Base-by-base conservation (phyloP, 2,113 vertebrate species). In the Corythoichthys haematopterus region DNA sequence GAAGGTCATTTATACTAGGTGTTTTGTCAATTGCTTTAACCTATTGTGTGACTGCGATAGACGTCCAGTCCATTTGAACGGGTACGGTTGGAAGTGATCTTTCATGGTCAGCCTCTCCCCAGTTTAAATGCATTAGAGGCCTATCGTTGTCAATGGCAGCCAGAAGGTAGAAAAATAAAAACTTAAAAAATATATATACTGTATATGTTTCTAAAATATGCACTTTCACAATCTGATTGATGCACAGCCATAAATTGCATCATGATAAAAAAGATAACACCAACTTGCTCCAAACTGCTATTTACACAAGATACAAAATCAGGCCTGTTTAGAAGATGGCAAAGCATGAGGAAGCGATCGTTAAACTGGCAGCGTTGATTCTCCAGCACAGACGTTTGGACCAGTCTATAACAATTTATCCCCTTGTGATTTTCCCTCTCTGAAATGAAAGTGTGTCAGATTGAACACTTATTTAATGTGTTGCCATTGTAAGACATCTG, bases 391-490 rank as follows among this genome's bases (percentile, higher is more conserved):
- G 74, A 62, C 63, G 55, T 81, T 85, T 74, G 76, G 69, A 83
- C 79, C 75, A 86, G 85, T 82, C 80, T 84, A 90, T 84, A 88
- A 87, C 82, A 80, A 88, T 90, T 89, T 86, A 88, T 90, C 71
- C 81, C 69, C 76, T 75, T 67, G 83, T 71, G 71, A 80, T 84
- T 85, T 83, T 65, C 73, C 73, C 81, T 77, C 70, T 36, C 78
- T 76, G 79, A 83, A 88, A 86, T 28, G 14, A 83, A 86, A 88
- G 79, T 83, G 76, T 87, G 84, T 89, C 87, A 87, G 80, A 84
- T 84, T 86, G 85, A 89, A 84, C 76, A 71, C 83, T 88, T 89
- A 86, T 89, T 90, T 90, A 88, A 89, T 90, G 87, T 88, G 80
- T 78, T 86, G 85, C 82, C 85, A 83, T 90, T 87, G 85, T 70